These are phyloP conservation scores for Pipistrellus pipistrellus DNA, from an alignment of 2,797 vertebrate genomes.

Conservation along the genomic window DNA sequence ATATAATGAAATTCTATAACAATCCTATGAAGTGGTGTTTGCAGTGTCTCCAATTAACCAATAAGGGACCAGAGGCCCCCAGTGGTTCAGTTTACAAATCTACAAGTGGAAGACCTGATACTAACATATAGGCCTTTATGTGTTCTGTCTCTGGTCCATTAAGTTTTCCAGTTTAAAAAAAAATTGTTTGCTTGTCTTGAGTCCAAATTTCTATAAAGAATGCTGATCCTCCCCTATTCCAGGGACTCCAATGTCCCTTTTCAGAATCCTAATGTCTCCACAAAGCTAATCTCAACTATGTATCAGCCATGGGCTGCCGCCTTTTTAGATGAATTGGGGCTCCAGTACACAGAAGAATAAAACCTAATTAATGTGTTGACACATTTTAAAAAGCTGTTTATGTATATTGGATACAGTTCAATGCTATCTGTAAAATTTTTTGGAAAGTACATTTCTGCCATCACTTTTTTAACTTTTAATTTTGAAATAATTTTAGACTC, in stretches of 20 bases:
- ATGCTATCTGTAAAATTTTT: not conserved
- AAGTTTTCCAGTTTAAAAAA: not conserved
- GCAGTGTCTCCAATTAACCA: not conserved
- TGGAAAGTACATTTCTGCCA: not conserved
- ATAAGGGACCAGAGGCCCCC: not conserved
- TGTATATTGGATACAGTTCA: not conserved
- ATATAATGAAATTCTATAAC: not conserved
- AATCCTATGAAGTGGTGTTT: not conserved
- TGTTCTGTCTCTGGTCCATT: not conserved
- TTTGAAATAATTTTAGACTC: constrained; percentile 1
- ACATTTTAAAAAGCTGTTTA: not conserved
- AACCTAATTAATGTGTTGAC: not conserved
- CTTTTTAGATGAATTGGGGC: not conserved
- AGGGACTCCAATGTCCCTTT: not conserved
- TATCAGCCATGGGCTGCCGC: not conserved
- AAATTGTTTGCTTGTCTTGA: not conserved
- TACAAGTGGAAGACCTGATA: not conserved
- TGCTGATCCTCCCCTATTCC: not conserved
- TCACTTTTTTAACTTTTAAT: not conserved
- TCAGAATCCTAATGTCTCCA: not conserved
- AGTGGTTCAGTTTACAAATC: not conserved
- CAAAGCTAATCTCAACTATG: not conserved
- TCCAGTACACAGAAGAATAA: not conserved
- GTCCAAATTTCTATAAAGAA: not conserved
- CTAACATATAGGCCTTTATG: not conserved